Evolutionary conservation across 2,888 invertebrate species (phyloP), one percentile per base, ranked within the genome.

Genomic region (Masnerella sp.): DNA sequence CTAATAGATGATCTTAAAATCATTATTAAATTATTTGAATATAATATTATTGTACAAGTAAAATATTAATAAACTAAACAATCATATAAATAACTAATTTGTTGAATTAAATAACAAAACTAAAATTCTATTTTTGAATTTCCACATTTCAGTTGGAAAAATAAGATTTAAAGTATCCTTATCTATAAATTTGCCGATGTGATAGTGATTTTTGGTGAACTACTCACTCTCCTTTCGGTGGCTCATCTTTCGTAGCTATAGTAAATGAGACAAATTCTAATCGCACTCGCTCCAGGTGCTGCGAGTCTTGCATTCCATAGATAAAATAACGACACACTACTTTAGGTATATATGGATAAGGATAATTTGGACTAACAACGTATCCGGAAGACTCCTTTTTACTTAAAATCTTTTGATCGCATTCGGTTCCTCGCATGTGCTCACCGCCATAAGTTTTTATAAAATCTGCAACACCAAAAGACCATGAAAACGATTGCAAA

Each of bases 301-400:
- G 97, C 76, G 94, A 93, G 89, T 99, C 98, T 90, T 98, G 97
- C 92, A 99, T 95, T 83, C 98, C 98, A 89, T 98, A 98, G 89
- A 99, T 94, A 90, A 97, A 98, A 90, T 98, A 98, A 88, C 96
- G 94, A 90, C 98, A 99, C 81, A 97, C 96, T 88, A 97, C 94
- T 90, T 98, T 97, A 83, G 94, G 94, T 89, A 97, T 95, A 91
- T 97, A 98, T 78, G 94, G 95, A 89, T 92, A 96, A 85, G 98
- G 98, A 90, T 95, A 98, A 90, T 97, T 97, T 82, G 98, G 98
- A 88, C 97, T 97, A 90, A 95, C 95, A 83, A 98, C 96, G 88
- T 91, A 93, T 82, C 98, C 98, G 83, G 92, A 93, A 69, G 96
- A 96, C 88, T 96, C 95, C 89, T 96, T 96, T 88, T 93, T 94